Evolutionary conservation across 2,797 vertebrate genomes (phyloP), one percentile per base, ranked within the genome.

Genomic region (Peromyscus nudipes): DNA sequence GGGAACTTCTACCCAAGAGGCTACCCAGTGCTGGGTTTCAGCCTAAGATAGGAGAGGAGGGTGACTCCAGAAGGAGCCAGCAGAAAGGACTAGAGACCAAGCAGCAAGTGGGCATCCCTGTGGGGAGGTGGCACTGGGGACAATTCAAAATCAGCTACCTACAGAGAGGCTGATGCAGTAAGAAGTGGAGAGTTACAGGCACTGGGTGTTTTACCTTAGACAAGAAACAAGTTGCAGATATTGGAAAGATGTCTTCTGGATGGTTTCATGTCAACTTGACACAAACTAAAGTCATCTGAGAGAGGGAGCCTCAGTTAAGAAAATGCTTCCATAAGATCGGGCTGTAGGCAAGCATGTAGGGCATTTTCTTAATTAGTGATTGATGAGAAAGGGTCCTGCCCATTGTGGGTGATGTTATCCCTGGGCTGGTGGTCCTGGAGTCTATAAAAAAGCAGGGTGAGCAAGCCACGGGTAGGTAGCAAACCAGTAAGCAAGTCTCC

Each of bases 141-240:
- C 27, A 19, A 52, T 8, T 80, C 93, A 31, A 79, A 43, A n/a
- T 5, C 31, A 37, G 71, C 37, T 34, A 21, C 23, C 34, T 27
- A 84, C 34, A 80, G 43, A 52, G 46, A 89, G 13, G 52, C 2
- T 29, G 19, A 43, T 49, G 4, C 31, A 67, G 11, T 21, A 19
- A 57, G 21, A 85, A 29, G 84, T 1, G 16, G 55, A 76, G 29
- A 94, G 37, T 29, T 46, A 46, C 8, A 62, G n/a, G 37, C 84
- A 55, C 52, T 1, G 21, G 25, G 7, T 10, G 69, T 43, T 84
- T 84, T 49, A 57, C 43, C 34, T 9, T 49, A 52, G 85, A n/a
- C 29, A 55, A 96, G 55, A 84, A 76, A 92, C 7, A 55, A 95
- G 29, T 64, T 11, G 57, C 13, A 77, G 65, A 92, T 52, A 86